Conservation (phyloP, 2,888 invertebrate species). For the Chloroclysta siterata region DNA sequence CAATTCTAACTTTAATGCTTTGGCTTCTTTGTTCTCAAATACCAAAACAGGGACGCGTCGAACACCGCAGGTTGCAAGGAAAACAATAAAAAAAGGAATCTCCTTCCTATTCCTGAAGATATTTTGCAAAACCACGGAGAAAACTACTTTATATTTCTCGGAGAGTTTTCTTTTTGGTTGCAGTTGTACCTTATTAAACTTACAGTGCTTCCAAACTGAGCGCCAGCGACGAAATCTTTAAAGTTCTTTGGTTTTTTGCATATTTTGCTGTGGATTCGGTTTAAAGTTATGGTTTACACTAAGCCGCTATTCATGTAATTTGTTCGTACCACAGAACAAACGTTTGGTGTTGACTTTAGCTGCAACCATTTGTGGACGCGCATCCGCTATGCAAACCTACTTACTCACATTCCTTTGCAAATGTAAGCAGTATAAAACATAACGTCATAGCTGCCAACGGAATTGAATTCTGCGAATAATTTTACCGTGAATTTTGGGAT, state of each 20-base stretch:
- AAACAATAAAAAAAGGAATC: slow-evolving; percentile 34
- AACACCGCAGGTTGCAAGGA: slow-evolving; percentile 30
- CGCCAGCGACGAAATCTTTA: slow-evolving; percentile 39
- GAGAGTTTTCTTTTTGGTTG: slow-evolving; percentile 37
- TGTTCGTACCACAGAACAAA: slow-evolving; percentile 56
- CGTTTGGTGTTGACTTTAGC: slow-evolving; percentile 52
- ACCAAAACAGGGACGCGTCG: slow-evolving; percentile 27
- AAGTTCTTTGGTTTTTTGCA: slow-evolving; percentile 34
- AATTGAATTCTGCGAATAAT: slow-evolving; percentile 28
- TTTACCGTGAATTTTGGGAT: slow-evolving; percentile 22
- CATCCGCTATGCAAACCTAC: slow-evolving; percentile 55
- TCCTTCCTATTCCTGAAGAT: slow-evolving; percentile 31
- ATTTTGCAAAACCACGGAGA: slow-evolving; percentile 36
- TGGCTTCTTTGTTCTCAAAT: slow-evolving; percentile 32
- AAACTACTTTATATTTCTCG: slow-evolving; percentile 37
- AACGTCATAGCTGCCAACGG: slow-evolving; percentile 31
- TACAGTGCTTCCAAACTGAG: slow-evolving; percentile 25
- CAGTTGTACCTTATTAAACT: slow-evolving; percentile 42
- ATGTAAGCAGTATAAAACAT: slow-evolving; percentile 50
- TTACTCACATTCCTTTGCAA: slow-evolving; percentile 54
- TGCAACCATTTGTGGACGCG: slow-evolving; percentile 55
- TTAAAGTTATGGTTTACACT: slow-evolving; percentile 47
- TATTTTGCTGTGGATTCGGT: slow-evolving; percentile 34
- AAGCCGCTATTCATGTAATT: slow-evolving; percentile 50
- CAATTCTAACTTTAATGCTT: slow-evolving; percentile 35